Evolutionary conservation across 92 coral and sea anemone genomes (phyloP), one percentile per base, ranked within the genome.

Genomic region (Epizoanthus fatuus): DNA sequence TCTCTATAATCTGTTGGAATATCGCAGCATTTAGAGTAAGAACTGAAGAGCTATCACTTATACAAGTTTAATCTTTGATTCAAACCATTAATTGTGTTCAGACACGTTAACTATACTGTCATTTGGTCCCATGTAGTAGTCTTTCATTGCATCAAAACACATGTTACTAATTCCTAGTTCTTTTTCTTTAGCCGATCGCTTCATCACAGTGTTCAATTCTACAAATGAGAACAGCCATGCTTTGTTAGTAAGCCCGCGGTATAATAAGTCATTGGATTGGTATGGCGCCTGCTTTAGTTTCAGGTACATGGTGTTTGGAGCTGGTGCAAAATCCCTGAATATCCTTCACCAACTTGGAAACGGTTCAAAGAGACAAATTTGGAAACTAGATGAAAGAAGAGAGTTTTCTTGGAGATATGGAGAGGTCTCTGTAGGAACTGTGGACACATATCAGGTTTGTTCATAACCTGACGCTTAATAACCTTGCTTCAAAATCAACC

Each of bases 231-330:
- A 12, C 32, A 63, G 58, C 49, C 25, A 57, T 6, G 90, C 90
- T 5, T 25, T 63, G 14, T 20, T 44, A 25, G 62, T 75, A 57
- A 87, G 94, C 72, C 91, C 91, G 4, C 53, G 59, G 79, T 84
- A 63, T 60, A 19, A 66, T 53, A 83, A 87, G 83, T 87, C 94
- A 35, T 52, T 86, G 12, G 89, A 87, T n/a, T 77, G 86, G 13
- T 88, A 81, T 37, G 91, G 86, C 7, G 79, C 74, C 71, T 91
- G 94, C 44, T 49, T 91, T 10, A 71, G 67, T 35, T 91, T 91
- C 73, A 91, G 90, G 47, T 91, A 87, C 84, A 84, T 59, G 64
- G 12, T 88, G 72, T 56, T 66, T 47, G 91, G 94, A 29, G 83
- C 75, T 80, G 92, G 90, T 0, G 83, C 87, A 20, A 79, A 12